phyloP scores from a whole-genome alignment of 2,797 vertebrate species.

The Siniperca undulata region DNA sequence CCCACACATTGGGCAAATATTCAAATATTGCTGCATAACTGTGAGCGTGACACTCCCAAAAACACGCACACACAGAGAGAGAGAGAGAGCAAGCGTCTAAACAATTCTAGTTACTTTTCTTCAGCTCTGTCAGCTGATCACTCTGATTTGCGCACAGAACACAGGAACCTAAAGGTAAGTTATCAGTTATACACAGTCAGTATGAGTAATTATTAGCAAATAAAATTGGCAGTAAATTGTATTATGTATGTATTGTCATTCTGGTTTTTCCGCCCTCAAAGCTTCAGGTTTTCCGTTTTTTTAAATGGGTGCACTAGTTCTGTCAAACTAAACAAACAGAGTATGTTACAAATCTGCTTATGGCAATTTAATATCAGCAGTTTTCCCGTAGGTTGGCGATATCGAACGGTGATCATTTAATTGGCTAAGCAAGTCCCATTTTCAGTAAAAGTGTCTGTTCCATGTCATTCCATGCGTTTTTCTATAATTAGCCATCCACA shows the following conservation, averaged over 20 bases:
- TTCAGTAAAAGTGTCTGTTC: not conserved
- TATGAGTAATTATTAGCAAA: conserved; percentile 20
- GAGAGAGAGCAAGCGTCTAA: conserved; percentile 1
- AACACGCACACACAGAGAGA: conserved; percentile 10
- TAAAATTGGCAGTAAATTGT: not conserved
- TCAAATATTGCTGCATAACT: conserved; percentile 75
- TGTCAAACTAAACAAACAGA: not conserved
- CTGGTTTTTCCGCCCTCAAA: not conserved
- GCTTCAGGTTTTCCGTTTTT: conserved; percentile 1
- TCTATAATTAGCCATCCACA: not conserved
- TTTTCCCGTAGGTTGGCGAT: not conserved
- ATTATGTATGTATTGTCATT: conserved; percentile 9
- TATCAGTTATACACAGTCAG: conserved; percentile 3
- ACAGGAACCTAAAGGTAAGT: not conserved
- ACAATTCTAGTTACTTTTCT: conserved; percentile 7
- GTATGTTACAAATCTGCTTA: not conserved
- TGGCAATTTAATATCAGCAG: not conserved
- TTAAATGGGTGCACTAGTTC: not conserved
- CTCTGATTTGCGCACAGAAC: conserved; percentile 16
- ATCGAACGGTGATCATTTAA: not conserved
- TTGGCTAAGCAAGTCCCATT: not conserved
- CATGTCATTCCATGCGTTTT: not conserved
- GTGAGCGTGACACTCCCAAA: conserved; percentile 64
- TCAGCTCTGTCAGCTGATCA: conserved; percentile 4
- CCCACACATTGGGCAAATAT: conserved; percentile 80